Conservation (phyloP, 2,113 vertebrate genomes). For the Cheirogaleus medius region DNA sequence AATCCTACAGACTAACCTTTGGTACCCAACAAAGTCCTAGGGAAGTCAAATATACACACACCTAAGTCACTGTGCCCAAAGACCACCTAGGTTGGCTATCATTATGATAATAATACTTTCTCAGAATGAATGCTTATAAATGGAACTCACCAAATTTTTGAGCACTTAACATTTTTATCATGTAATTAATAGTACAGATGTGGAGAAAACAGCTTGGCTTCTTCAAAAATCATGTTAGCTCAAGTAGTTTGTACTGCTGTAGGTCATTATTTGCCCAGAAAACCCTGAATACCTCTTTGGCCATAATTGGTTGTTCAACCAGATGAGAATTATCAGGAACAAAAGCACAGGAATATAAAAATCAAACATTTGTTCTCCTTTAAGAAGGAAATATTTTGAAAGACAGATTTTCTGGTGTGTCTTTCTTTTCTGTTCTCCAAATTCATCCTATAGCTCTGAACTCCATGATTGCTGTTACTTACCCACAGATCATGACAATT, state of each 20-base stretch:
- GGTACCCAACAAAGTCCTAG: neutral
- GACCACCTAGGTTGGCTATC: neutral
- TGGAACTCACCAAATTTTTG: neutral
- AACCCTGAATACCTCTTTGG: neutral
- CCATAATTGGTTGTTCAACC: neutral
- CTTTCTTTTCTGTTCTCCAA: neutral
- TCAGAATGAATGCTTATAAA: neutral
- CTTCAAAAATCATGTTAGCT: neutral
- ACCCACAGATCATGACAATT: neutral
- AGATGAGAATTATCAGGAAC: neutral
- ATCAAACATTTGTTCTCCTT: neutral
- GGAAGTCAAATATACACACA: neutral
- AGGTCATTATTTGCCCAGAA: neutral
- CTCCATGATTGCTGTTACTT: neutral
- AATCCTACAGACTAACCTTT: neutral
- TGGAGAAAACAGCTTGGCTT: neutral
- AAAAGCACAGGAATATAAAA: neutral
- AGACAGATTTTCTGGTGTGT: neutral
- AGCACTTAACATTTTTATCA: neutral
- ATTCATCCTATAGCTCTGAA: neutral
- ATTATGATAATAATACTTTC: neutral
- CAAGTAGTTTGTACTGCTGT: neutral
- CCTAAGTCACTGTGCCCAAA: neutral
- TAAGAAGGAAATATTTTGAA: constrained; percentile 15
- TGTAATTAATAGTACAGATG: neutral